Evolutionary conservation across 2,888 invertebrate genomes (phyloP), one percentile per base, ranked within the genome.

Genomic region (Pediacus dermestoides): DNA sequence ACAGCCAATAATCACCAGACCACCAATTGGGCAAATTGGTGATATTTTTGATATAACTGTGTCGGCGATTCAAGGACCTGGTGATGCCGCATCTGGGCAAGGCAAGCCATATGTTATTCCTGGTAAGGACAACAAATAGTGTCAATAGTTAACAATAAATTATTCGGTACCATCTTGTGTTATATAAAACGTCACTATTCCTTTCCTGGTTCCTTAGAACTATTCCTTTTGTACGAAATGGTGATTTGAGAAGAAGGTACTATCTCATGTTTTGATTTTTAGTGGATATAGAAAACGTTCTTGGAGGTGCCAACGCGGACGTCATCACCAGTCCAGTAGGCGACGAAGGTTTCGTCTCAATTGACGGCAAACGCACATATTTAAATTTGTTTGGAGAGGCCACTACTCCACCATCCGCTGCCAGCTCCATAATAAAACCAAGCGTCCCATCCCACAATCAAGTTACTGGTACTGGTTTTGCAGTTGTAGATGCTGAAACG

Each of bases 21-120:
- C 65, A 23, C 74, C 70, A n/a, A 67, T 73, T 15, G 75, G 73
- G 1, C 81, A 81, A 57, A 50, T 63, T 12, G 86, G 85, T 4
- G 90, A 91, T 64, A 85, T 88, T 37, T 91, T 91, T 57, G 90
- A 91, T 56, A 84, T 91, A 0, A 90, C 90, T 0, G 84, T 91
- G 0, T 88, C 89, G 0, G 91, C 89, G 1, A 83, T 90, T 42
- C 91, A 91, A 63, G 88, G 88, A 1, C 84, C 86, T 0, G 84
- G 85, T 0, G 81, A 80, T 9, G 73, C 74, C 30, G 40, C 59
- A 15, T 55, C 61, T n/a, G 74, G 70, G 4, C 63, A 64, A 39
- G 70, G 68, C 11, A 71, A 74, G 49, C 75, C 75, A 1, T 74
- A 69, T 53, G 68, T 76, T n/a, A 72, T 73, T 50, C 74, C 75